These are phyloP conservation scores for Gandaritis pyraliata DNA, from an alignment of 2,888 invertebrate genomes.

Conservation along the genomic window DNA sequence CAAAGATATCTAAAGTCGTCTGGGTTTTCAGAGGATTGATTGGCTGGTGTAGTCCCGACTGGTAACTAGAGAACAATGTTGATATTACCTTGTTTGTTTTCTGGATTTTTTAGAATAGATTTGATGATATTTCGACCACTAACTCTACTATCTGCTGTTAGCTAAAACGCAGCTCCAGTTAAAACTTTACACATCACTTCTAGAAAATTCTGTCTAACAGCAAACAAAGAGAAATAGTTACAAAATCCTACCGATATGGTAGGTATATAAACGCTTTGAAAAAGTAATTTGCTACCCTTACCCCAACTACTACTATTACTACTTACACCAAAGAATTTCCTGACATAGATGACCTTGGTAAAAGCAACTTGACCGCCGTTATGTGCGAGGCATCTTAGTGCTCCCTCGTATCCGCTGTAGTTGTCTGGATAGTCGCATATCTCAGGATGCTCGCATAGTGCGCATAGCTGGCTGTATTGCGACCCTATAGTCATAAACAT, in stretches of 20 bases:
- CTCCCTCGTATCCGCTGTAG: conserved; percentile 94
- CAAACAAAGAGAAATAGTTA: too few species aligned
- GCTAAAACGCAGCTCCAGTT: too few species aligned
- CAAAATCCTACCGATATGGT: too few species aligned
- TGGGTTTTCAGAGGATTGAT: conserved; percentile 85
- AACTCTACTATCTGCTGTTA: too few species aligned
- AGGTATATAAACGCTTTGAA: too few species aligned
- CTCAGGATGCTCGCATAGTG: conserved; percentile 90
- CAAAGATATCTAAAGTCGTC: conserved; percentile 90
- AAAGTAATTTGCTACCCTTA: conserved; percentile 60
- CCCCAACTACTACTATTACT: too few species aligned
- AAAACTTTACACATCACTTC: too few species aligned
- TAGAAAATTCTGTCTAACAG: too few species aligned
- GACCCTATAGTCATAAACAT: conserved; percentile 79
- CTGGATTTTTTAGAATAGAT: too few species aligned
- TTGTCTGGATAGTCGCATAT: conserved; percentile 92
- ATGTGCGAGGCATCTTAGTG: conserved; percentile 91
- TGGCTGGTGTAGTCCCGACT: conserved; percentile 84
- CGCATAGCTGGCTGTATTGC: conserved; percentile 91
- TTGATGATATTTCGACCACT: too few species aligned
- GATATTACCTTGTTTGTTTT: too few species aligned
- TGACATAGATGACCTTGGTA: conserved; percentile 91
- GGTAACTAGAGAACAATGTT: conserved; percentile 77
- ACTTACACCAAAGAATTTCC: conserved; percentile 91
- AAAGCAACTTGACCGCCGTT: conserved; percentile 94